phyloP scores from a whole-genome alignment of 2,113 vertebrate species.

The Orthonyx spaldingii region DNA sequence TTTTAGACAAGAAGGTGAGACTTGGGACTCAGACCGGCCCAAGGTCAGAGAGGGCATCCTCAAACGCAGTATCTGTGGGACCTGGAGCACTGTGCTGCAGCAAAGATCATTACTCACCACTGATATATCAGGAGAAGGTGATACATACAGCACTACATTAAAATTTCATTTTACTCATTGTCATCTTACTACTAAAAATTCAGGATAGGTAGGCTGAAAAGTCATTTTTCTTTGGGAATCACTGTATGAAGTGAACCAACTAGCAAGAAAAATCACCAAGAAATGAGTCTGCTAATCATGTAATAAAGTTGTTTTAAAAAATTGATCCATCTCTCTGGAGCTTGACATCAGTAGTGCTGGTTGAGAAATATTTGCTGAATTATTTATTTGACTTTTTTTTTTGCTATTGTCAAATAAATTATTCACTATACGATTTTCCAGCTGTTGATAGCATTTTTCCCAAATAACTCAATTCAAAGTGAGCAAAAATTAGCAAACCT shows the following conservation, averaged over 20 bases:
- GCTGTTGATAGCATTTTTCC: background rate
- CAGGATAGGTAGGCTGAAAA: background rate
- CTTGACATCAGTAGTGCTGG: background rate
- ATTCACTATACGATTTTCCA: background rate
- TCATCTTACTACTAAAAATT: slow-evolving; percentile 54
- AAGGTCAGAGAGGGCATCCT: background rate
- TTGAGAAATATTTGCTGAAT: slow-evolving; percentile 25
- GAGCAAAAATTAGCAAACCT: background rate
- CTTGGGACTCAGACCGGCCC: background rate
- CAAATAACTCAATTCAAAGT: background rate
- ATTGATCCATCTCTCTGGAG: background rate
- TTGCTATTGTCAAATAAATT: slow-evolving; percentile 31
- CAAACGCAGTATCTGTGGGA: accelerated
- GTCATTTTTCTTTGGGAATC: slow-evolving; percentile 31
- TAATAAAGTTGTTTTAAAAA: slow-evolving; percentile 24
- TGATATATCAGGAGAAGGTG: background rate
- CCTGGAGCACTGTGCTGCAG: background rate
- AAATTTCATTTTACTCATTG: slow-evolving; percentile 35
- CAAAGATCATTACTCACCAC: background rate
- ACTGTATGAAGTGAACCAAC: background rate
- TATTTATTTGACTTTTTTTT: slow-evolving; percentile 27
- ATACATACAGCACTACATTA: background rate
- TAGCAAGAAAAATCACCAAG: slow-evolving; percentile 18
- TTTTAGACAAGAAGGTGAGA: background rate
- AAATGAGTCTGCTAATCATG: slow-evolving; percentile 10